Conservation (phyloP, 2,113 vertebrate genomes). For the Eurypyga helias region DNA sequence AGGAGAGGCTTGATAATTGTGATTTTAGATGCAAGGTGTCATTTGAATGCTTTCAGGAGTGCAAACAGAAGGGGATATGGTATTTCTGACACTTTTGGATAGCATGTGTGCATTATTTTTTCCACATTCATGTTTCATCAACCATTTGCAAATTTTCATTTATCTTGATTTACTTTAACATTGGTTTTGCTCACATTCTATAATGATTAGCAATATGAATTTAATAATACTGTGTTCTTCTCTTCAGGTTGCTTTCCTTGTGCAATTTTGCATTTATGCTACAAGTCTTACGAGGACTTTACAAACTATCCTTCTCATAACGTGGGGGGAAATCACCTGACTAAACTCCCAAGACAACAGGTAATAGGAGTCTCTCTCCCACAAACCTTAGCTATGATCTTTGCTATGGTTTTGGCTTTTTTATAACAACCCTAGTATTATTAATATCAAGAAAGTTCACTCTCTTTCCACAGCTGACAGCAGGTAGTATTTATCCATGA, state of each 20-base stretch:
- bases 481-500: background rate
- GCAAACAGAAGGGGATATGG: background rate
- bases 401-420: background rate
- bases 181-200: conserved; percentile 31
- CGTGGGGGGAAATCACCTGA: background rate
- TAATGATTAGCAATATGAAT: background rate
- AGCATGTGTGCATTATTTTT: background rate
- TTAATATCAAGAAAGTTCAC: background rate
- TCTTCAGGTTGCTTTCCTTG: conserved; percentile 14
- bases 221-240: conserved; percentile 34
- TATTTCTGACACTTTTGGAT: background rate
- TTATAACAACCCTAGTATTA: background rate
- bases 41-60: conserved; percentile 33
- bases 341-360: background rate
- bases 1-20: conserved; percentile 35
- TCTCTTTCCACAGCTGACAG: background rate
- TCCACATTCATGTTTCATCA: conserved; percentile 15
- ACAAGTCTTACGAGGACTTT: conserved; percentile 14
- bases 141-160: conserved; percentile 50
- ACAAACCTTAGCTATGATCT: background rate
- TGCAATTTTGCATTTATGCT: conserved; percentile 35
- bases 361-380: background rate
- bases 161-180: conserved; percentile 35
- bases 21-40: conserved; percentile 50
- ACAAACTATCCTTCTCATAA: conserved; percentile 4